These are phyloP conservation scores for Zaprionus davidi DNA, from an alignment of 1,140 invertebrate genomes.

Conservation along the genomic window DNA sequence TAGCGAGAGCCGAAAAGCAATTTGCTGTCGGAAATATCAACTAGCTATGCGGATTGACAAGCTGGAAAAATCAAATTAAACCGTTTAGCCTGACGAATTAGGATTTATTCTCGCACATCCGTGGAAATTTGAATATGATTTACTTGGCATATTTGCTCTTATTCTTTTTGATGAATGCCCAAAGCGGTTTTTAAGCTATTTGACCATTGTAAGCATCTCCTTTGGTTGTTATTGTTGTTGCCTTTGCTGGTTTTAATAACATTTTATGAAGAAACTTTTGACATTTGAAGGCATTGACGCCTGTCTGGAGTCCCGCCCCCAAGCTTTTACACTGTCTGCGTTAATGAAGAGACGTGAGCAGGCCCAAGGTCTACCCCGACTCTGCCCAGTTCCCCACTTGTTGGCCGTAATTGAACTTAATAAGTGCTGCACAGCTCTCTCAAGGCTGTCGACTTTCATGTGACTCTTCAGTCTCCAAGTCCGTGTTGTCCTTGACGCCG, in stretches of 20 bases:
- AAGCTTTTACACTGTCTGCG: slow-evolving; percentile 27
- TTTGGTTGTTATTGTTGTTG: not conserved
- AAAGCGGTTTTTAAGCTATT: slow-evolving; percentile 8
- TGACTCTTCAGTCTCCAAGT: slow-evolving; percentile 25
- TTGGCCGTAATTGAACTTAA: slow-evolving; percentile 44
- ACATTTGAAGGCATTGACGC: not conserved
- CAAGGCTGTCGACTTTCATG: slow-evolving; percentile 34
- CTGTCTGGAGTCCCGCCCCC: not conserved
- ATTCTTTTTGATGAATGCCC: not conserved
- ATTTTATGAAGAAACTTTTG: slow-evolving; percentile 36
- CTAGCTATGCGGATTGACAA: slow-evolving; percentile 42
- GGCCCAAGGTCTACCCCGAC: slow-evolving; percentile 31
- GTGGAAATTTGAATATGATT: not conserved
- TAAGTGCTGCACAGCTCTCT: slow-evolving; percentile 33
- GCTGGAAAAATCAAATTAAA: slow-evolving; percentile 29
- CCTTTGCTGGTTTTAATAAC: slow-evolving; percentile 20
- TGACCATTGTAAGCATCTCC: not conserved
- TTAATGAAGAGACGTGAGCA: slow-evolving; percentile 39
- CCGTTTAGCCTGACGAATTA: slow-evolving; percentile 8
- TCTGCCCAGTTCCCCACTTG: slow-evolving; percentile 18
- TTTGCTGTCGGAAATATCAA: slow-evolving; percentile 26
- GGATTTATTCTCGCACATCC: slow-evolving; percentile 9
- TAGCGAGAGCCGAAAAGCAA: slow-evolving; percentile 41
- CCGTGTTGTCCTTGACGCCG: slow-evolving; percentile 36
- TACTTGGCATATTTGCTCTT: not conserved